Evolutionary conservation across 1,140 invertebrate species (phyloP), one percentile per base, ranked within the genome.

Genomic region (Trachymyrmex septentrionalis): DNA sequence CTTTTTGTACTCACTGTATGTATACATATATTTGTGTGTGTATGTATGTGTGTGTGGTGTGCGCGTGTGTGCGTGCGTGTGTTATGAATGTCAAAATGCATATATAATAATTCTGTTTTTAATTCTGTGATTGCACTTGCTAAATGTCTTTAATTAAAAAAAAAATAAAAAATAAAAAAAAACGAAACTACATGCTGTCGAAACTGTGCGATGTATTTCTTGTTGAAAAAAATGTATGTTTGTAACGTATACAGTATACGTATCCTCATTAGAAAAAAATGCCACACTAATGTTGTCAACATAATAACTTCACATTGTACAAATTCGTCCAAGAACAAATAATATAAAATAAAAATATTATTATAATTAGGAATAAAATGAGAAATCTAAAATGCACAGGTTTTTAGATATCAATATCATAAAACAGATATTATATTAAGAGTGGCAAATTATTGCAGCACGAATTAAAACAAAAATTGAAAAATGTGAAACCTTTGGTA

Each of bases 401-500:
- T 34, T 38, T 38, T 12, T 76, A 59, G 7, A 59, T 24, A 77
- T 16, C 7, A 34, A 16, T 24, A 44, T 61, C 19, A 12, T 12
- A 48, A 50, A 50, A 50, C 14, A 50, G 14, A 50, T 50, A 44
- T 44, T 10, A 44, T 44, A 1, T 50, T 50, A 50, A 76, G 12
- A 63, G 9, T n/a, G n/a, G 27, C 10, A 77, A 57, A 72, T 81
- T 19, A 71, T 81, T 27, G 3, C 14, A 27, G 21, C n/a, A 16
- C 63, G 38, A 55, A 0, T 69, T n/a, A 4, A 82, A 82, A 73
- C 4, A 50, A 50, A 67, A 80, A 88, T 30, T 19, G 50, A 77
- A 86, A 69, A 88, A 69, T 66, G 87, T 90, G 90, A 91, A 91
- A 88, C 90, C 63, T 91, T 91, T 90, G 87, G 89, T 75, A 84